These are phyloP conservation scores for Vulpes ferrilata DNA, from an alignment of 2,113 vertebrate genomes.

Conservation along the genomic window DNA sequence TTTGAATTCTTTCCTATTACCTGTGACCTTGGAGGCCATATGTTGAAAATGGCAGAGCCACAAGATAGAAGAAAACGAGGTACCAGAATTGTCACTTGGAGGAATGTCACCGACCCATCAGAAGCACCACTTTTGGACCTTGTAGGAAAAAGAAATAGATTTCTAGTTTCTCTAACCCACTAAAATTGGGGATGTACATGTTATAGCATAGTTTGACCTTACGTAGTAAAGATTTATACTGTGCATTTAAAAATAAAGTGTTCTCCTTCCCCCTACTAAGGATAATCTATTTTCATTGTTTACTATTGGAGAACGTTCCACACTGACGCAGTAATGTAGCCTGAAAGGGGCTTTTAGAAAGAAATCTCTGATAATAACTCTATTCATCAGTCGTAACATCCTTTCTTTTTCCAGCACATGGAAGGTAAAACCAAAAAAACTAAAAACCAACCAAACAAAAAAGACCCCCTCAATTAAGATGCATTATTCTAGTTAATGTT, in stretches of 20 bases:
- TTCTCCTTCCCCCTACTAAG: neutral
- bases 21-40: neutral
- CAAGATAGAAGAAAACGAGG: neutral
- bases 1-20: neutral
- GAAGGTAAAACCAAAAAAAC: neutral
- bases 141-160: neutral
- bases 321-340: neutral
- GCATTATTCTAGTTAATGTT: neutral
- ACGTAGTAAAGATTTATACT: neutral
- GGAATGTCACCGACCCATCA: neutral
- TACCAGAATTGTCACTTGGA: neutral
- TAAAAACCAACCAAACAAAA: neutral
- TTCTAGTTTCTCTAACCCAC: neutral
- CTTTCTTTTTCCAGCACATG: neutral
- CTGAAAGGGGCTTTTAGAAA: slow-evolving; percentile 19
- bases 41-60: slow-evolving; percentile 7
- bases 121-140: neutral
- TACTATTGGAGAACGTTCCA: neutral
- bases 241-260: slow-evolving; percentile 1
- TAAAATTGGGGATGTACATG: neutral
- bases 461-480: neutral
- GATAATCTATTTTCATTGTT: slow-evolving; percentile 6
- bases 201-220: neutral
- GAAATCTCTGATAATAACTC: neutral
- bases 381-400: neutral